Evolutionary conservation across 2,888 invertebrate genomes (phyloP).

Genomic region (Andrena dorsata): DNA sequence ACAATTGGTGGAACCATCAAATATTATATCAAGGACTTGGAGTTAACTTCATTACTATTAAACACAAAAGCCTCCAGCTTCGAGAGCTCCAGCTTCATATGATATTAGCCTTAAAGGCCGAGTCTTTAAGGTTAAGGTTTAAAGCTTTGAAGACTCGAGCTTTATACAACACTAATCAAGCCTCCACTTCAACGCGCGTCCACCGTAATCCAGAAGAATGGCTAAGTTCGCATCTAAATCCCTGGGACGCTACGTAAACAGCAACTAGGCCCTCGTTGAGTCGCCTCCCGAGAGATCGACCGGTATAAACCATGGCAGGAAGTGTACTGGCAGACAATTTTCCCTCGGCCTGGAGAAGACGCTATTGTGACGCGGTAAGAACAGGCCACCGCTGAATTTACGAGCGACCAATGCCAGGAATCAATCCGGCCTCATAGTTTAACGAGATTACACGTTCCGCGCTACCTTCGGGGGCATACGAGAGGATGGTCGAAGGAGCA

Average conservation of each 20-base stretch:
- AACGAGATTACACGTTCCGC: slow-evolving; percentile 79
- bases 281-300: not conserved
- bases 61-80: too few relatives aligned
- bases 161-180: too few relatives aligned
- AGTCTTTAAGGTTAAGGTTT: too few relatives aligned
- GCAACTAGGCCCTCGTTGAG: not conserved
- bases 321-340: slow-evolving; percentile 41
- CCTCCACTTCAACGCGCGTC: not conserved
- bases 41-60: too few relatives aligned
- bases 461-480: slow-evolving; percentile 53
- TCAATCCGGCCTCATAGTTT: slow-evolving; percentile 80
- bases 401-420: slow-evolving; percentile 80
- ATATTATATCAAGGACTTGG: too few relatives aligned
- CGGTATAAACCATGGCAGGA: not conserved
- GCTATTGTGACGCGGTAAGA: slow-evolving; percentile 69
- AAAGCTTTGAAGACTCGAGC: too few relatives aligned
- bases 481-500: slow-evolving; percentile 1
- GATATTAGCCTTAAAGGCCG: too few relatives aligned
- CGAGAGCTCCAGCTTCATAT: too few relatives aligned
- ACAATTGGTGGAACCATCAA: too few relatives aligned
- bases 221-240: not conserved
- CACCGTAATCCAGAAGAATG: not conserved
- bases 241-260: slow-evolving; percentile 3
- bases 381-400: slow-evolving; percentile 74
- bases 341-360: slow-evolving; percentile 25